phyloP scores from a whole-genome alignment of 2,797 vertebrate genomes.

The Acipenser ruthenus region DNA sequence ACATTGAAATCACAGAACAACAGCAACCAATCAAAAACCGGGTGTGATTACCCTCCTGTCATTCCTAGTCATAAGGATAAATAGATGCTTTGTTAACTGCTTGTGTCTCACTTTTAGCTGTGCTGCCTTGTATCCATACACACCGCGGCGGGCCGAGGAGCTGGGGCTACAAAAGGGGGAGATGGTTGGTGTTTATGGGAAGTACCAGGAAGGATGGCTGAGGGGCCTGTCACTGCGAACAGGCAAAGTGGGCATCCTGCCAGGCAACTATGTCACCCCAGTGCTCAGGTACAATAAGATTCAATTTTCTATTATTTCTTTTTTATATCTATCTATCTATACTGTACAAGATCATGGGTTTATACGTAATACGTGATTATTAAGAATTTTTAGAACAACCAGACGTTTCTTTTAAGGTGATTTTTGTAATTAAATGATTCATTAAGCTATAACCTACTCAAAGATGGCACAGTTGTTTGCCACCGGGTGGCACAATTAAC shows the following conservation, averaged over 20 bases:
- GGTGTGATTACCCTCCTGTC: no score
- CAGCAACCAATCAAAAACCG: background rate
- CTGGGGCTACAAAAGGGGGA: slow-evolving; percentile 87
- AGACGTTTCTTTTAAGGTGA: no score
- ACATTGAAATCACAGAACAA: background rate
- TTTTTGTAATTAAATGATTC: no score
- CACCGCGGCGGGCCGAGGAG: slow-evolving; percentile 69
- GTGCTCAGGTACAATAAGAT: slow-evolving; percentile 75
- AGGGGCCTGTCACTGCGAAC: slow-evolving; percentile 82
- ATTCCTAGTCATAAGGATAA: no score
- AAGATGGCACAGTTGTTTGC: no score
- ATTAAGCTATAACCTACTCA: no score
- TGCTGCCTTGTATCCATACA: slow-evolving; percentile 78
- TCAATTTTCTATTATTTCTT: no score
- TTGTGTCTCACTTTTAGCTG: slow-evolving; percentile 55
- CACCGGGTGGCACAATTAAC: no score
- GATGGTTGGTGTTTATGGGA: slow-evolving; percentile 83
- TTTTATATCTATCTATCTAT: no score
- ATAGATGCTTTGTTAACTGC: background rate
- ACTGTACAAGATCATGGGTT: no score
- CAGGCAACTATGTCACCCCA: slow-evolving; percentile 78
- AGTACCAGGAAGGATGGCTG: slow-evolving; percentile 84
- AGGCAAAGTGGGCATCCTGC: slow-evolving; percentile 83
- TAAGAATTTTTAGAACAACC: no score
- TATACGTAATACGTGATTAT: no score